These are phyloP conservation scores for Clavelina lepadiformis DNA, from an alignment of 23 tunicate species.

Conservation along the genomic window DNA sequence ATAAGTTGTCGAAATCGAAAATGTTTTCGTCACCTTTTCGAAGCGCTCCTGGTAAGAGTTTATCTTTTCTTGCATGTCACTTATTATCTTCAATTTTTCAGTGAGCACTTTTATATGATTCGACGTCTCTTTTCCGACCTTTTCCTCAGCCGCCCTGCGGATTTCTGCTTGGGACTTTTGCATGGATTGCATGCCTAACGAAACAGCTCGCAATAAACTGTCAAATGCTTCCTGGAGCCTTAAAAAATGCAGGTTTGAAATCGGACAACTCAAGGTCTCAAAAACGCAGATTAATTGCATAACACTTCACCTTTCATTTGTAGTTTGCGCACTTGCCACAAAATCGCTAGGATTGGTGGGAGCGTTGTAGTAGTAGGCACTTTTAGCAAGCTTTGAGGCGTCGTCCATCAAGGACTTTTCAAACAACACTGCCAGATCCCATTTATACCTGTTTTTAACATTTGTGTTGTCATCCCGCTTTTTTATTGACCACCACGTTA, in stretches of 20 bases:
- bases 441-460: slow-evolving; percentile 5
- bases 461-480: too few species aligned
- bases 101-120: slow-evolving; percentile 1
- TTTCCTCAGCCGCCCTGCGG: background rate
- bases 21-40: too few species aligned
- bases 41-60: too few species aligned
- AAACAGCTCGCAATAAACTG: background rate
- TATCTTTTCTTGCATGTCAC: too few species aligned
- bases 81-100: too few species aligned
- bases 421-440: background rate
- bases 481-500: too few species aligned
- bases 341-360: slow-evolving; percentile 5
- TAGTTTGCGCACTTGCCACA: slow-evolving; percentile 2
- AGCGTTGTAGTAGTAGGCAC: slow-evolving; percentile 8
- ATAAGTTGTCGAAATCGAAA: too few species aligned
- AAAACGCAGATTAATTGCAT: too few species aligned
- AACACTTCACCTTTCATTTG: slow-evolving; percentile 3
- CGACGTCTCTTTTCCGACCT: background rate
- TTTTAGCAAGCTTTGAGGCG: slow-evolving; percentile 11
- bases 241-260: too few species aligned
- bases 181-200: slow-evolving; percentile 1
- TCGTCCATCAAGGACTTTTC: slow-evolving; percentile 7
- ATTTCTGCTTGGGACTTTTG: slow-evolving; percentile 6
- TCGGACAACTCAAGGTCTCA: too few species aligned
- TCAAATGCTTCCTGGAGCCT: slow-evolving; percentile 6